A percentile compares a stretch with the other conserved stretches of the same genome.
phyloP scores from a whole-genome alignment of 2,888 invertebrate genomes.

The Aporophyla nigra region DNA sequence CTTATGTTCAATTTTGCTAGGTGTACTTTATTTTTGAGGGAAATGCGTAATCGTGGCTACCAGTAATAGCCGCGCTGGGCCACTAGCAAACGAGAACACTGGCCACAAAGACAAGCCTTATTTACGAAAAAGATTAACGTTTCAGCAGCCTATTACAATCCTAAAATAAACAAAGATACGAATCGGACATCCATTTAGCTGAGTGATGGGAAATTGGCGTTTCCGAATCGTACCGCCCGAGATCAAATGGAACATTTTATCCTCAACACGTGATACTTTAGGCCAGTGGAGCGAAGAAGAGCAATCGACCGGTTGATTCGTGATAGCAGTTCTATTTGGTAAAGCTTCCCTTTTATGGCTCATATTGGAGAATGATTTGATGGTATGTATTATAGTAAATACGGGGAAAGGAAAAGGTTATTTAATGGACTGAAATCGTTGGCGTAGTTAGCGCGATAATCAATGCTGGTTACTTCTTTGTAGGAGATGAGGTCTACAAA shows the following conservation, averaged over 20 bases:
- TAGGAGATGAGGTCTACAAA: too few relatives aligned
- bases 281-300: constrained; percentile 55
- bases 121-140: background rate
- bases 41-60: too few relatives aligned
- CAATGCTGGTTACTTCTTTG: background rate
- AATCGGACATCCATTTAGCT: constrained; percentile 57
- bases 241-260: constrained; percentile 43
- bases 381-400: background rate
- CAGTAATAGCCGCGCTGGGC: background rate
- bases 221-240: constrained; percentile 49
- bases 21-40: background rate
- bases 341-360: constrained; percentile 32
- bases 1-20: background rate
- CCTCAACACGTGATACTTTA: constrained; percentile 54
- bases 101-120: background rate
- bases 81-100: background rate
- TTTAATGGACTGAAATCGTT: constrained; percentile 10
- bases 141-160: background rate
- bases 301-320: constrained; percentile 54
- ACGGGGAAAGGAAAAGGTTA: background rate
- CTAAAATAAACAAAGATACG: constrained; percentile 43
- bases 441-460: too few relatives aligned
- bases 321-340: constrained; percentile 36
- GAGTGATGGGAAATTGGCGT: constrained; percentile 64
- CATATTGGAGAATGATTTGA: constrained; percentile 14